Conservation (phyloP, 1,140 invertebrate genomes). For the Chymomyza costata region DNA sequence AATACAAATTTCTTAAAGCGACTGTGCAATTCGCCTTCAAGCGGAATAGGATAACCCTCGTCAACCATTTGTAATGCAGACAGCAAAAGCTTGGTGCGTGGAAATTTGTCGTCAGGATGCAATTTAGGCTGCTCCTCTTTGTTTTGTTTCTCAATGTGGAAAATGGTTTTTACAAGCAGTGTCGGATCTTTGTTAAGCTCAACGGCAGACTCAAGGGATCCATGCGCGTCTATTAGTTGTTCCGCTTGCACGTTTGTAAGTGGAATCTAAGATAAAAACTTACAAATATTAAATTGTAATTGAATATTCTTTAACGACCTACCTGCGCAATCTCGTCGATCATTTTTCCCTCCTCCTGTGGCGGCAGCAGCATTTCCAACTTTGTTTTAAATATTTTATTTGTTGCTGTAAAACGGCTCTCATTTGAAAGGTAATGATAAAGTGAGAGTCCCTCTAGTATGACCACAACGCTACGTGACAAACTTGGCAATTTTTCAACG, state of each 20-base stretch:
- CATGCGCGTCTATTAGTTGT: conserved; percentile 81
- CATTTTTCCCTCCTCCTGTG: conserved; percentile 82
- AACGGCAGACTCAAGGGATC: conserved; percentile 81
- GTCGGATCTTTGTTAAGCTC: conserved; percentile 81
- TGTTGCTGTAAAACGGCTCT: conserved; percentile 79
- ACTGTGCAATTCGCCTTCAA: conserved; percentile 80
- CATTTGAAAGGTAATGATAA: conserved; percentile 82
- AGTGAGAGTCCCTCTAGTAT: conserved; percentile 87
- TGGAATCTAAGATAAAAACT: conserved; percentile 76
- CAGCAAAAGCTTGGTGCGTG: conserved; percentile 86
- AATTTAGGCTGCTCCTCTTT: conserved; percentile 36
- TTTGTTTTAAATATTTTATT: conserved; percentile 79
- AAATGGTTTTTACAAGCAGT: conserved; percentile 81
- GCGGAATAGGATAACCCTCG: conserved; percentile 90
- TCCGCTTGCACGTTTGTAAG: conserved; percentile 82
- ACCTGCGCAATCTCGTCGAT: conserved; percentile 85
- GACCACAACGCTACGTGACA: conserved; percentile 83
- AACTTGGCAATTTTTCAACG: conserved; percentile 82
- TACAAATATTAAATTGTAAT: too few species aligned
- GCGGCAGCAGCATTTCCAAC: conserved; percentile 85
- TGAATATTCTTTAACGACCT: too few species aligned
- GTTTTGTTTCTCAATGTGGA: conserved; percentile 77
- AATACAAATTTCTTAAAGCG: conserved; percentile 82
- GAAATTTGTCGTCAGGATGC: conserved; percentile 82
- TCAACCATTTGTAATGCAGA: conserved; percentile 90